Conservation (phyloP, 1,140 invertebrate genomes). For the Cepaea nemoralis region DNA sequence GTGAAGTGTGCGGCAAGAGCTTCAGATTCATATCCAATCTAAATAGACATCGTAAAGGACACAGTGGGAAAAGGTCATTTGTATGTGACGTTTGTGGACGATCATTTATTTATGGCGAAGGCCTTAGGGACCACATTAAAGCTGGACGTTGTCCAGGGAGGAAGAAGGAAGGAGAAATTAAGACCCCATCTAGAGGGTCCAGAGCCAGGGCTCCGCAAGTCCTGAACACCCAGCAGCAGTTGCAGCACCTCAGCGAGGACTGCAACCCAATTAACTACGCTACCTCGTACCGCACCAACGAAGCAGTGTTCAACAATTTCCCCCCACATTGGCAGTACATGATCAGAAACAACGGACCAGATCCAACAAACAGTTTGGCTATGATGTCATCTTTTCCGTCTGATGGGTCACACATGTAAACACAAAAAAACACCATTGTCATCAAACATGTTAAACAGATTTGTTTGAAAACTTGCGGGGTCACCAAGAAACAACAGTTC, state of each 20-base stretch:
- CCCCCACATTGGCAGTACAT: neutral
- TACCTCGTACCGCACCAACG: neutral
- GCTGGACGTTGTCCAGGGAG: neutral
- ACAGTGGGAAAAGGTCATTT: slow-evolving; percentile 17
- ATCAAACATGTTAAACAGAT: too few species aligned
- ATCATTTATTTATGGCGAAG: slow-evolving; percentile 7
- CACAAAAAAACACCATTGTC: too few species aligned
- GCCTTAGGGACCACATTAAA: slow-evolving; percentile 57
- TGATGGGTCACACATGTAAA: too few species aligned
- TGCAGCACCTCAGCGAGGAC: neutral
- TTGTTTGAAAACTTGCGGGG: too few species aligned
- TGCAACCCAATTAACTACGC: slow-evolving; percentile 1
- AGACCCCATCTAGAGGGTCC: neutral
- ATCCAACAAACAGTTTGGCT: neutral
- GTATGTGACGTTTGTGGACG: slow-evolving; percentile 10
- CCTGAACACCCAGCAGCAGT: neutral
- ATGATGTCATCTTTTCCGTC: slow-evolving; percentile 45
- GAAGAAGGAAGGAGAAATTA: neutral
- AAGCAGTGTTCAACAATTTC: neutral
- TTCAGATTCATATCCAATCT: slow-evolving; percentile 27
- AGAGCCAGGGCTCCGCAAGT: neutral
- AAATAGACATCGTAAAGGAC: slow-evolving; percentile 15
- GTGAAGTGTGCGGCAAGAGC: slow-evolving; percentile 23
- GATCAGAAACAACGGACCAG: neutral
- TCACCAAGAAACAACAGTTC: too few species aligned